phyloP scores from a whole-genome alignment of 2,888 invertebrate genomes.

The Platycheirus rosarum region DNA sequence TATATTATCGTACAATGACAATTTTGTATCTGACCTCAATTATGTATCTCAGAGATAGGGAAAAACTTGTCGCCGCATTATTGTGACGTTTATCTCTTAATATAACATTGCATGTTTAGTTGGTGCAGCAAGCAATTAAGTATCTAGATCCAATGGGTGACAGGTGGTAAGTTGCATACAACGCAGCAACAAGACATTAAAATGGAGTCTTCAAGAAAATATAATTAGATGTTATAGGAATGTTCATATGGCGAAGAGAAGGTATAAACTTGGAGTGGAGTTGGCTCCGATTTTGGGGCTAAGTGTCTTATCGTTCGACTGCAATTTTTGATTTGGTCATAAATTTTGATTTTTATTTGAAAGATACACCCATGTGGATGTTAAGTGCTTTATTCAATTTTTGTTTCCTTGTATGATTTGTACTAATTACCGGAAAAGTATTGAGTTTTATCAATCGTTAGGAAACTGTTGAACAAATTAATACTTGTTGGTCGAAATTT shows the following conservation, averaged over 20 bases:
- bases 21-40: conserved; percentile 68
- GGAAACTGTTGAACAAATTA: too few species aligned
- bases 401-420: not conserved
- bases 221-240: not conserved
- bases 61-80: conserved; percentile 41
- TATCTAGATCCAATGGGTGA: conserved; percentile 54
- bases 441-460: too few species aligned
- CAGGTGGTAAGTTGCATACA: conserved; percentile 63
- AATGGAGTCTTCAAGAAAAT: not conserved
- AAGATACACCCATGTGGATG: not conserved
- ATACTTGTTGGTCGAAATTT: too few species aligned
- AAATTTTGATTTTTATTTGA: not conserved
- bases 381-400: not conserved
- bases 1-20: conserved; percentile 42
- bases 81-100: conserved; percentile 43
- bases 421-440: too few species aligned
- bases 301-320: not conserved
- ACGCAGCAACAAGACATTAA: conserved; percentile 11
- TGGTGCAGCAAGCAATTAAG: conserved; percentile 3
- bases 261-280: not conserved
- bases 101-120: conserved; percentile 22
- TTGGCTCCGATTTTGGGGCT: not conserved
- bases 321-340: not conserved
- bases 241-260: not conserved
- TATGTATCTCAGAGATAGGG: conserved; percentile 37